Conservation (phyloP, 1,140 invertebrate species). For the Lordiphosa mommai region DNA sequence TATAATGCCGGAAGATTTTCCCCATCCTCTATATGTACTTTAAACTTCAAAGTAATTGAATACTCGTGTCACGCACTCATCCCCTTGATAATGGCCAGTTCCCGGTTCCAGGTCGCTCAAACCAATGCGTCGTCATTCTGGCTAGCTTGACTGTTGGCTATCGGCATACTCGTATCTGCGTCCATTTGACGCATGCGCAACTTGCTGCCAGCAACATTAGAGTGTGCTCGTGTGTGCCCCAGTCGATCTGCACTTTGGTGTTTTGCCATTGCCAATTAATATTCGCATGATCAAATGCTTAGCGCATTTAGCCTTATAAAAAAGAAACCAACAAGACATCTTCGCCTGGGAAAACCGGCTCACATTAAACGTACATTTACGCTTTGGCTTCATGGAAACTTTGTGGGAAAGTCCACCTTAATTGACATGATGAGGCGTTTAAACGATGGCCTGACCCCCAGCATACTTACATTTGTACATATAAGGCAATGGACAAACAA, state of each 20-base stretch:
- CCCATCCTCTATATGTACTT: too few relatives aligned
- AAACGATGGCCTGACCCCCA: conserved; percentile 39
- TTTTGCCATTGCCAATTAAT: conserved; percentile 69
- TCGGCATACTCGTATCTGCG: conserved; percentile 33
- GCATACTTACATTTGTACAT: neutral
- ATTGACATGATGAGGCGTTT: conserved; percentile 58
- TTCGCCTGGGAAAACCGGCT: conserved; percentile 50
- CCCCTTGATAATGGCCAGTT: neutral
- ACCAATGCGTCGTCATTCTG: conserved; percentile 54
- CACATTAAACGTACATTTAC: conserved; percentile 56
- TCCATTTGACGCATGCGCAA: conserved; percentile 53
- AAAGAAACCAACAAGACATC: conserved; percentile 60
- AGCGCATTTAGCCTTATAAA: conserved; percentile 76
- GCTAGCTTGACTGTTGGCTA: conserved; percentile 35
- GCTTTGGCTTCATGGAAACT: conserved; percentile 16
- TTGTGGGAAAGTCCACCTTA: conserved; percentile 67
- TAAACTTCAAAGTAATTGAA: too few relatives aligned
- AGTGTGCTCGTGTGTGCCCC: conserved; percentile 8
- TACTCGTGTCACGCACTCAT: neutral
- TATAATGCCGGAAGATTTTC: too few relatives aligned
- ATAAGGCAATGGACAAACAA: too few relatives aligned
- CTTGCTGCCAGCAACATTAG: conserved; percentile 63
- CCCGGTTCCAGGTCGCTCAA: conserved; percentile 14
- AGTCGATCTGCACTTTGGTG: conserved; percentile 54
- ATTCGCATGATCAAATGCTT: conserved; percentile 78